These are phyloP conservation scores for Aphelenchoides fujianensis DNA, from an alignment of 1,140 invertebrate species.

Conservation along the genomic window DNA sequence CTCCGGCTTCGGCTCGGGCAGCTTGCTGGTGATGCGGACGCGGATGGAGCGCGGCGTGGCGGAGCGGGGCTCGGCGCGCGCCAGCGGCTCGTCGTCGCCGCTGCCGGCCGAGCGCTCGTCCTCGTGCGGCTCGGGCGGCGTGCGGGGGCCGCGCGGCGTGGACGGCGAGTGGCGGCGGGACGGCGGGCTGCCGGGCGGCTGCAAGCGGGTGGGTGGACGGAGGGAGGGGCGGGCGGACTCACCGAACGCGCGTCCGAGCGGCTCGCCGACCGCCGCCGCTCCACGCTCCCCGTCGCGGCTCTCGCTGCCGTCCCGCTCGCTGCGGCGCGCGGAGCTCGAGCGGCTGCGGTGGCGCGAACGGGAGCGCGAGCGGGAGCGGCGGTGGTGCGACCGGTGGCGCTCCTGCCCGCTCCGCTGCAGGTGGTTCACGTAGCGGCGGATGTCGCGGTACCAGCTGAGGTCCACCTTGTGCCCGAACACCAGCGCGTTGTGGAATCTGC, in stretches of 20 bases:
- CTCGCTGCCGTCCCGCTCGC: neutral
- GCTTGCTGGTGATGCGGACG: no score
- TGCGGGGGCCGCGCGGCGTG: neutral
- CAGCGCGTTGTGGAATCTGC: neutral
- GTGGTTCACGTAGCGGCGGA: neutral
- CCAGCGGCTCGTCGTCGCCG: no score
- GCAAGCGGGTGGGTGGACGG: no score
- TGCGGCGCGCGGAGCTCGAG: neutral
- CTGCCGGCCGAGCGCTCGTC: no score
- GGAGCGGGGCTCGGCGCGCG: no score
- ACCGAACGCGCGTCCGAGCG: no score
- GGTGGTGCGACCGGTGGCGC: neutral
- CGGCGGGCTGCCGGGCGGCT: neutral
- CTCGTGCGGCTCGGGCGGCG: neutral
- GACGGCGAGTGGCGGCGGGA: neutral
- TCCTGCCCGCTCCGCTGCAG: neutral
- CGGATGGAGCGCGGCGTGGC: no score
- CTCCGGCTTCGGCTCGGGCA: no score
- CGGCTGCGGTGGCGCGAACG: neutral
- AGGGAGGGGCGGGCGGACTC: no score
- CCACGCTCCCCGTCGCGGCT: no score
- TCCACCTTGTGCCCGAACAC: neutral
- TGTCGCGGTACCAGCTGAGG: neutral
- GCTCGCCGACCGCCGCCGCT: no score
- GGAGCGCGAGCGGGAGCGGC: neutral